Evolutionary conservation across 2,888 invertebrate species (phyloP).

Genomic region (Strigamia crassipes): DNA sequence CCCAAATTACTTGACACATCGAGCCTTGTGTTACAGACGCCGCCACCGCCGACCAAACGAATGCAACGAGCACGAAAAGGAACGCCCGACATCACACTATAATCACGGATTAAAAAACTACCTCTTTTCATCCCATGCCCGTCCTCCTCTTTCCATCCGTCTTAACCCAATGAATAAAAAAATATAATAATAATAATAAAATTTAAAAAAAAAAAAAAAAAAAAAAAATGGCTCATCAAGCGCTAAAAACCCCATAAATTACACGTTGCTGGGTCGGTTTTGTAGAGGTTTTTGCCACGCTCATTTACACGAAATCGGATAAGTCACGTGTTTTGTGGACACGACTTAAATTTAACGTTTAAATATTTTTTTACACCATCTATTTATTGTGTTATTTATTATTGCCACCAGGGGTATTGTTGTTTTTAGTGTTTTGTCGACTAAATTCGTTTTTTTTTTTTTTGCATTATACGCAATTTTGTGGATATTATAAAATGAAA

Average conservation of each 20-base stretch:
- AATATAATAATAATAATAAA: no score
- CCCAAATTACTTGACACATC: slow-evolving; percentile 47
- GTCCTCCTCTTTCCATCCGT: not conserved
- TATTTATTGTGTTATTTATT: no score
- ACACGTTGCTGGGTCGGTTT: not conserved
- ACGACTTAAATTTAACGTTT: no score
- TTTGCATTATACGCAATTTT: not conserved
- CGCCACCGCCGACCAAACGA: slow-evolving; percentile 30
- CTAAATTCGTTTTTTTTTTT: not conserved
- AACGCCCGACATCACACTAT: slow-evolving; percentile 34
- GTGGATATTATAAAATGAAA: no score
- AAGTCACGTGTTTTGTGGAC: not conserved
- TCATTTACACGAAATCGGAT: not conserved
- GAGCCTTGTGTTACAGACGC: slow-evolving; percentile 45
- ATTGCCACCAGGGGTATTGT: no score
- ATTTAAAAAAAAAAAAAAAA: no score
- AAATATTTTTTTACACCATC: no score
- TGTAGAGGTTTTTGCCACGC: not conserved
- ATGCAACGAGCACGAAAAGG: slow-evolving; percentile 7
- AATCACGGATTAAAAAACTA: slow-evolving; percentile 29
- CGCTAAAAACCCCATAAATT: not conserved
- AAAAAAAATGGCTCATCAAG: not conserved
- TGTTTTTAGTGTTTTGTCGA: not conserved
- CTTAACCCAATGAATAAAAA: not conserved
- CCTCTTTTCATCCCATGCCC: slow-evolving; percentile 17